phyloP scores from a whole-genome alignment of 2,888 invertebrate genomes.

The Scelioninae gen. 2 region DNA sequence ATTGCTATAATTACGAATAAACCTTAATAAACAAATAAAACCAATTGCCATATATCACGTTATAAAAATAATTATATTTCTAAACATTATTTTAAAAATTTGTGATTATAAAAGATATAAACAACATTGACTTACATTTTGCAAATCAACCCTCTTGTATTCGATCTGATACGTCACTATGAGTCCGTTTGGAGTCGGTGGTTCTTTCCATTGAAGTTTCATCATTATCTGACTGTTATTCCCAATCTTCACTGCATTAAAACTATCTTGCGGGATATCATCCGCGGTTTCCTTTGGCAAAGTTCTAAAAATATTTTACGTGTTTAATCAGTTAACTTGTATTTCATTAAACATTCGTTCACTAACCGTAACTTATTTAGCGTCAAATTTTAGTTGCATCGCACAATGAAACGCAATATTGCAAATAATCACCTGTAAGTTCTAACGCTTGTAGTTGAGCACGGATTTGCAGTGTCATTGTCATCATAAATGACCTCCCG shows the following conservation, averaged over 20 bases:
- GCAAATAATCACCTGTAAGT: conserved; percentile 69
- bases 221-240: conserved; percentile 78
- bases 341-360: too few relatives aligned
- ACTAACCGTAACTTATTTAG: too few relatives aligned
- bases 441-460: conserved; percentile 77
- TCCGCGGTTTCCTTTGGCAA: conserved; percentile 72
- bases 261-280: conserved; percentile 69
- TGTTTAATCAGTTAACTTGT: background rate
- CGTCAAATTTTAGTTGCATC: too few relatives aligned
- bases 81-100: too few relatives aligned
- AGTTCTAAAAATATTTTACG: conserved; percentile 74
- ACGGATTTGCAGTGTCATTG: conserved; percentile 75
- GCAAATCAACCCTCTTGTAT: conserved; percentile 82
- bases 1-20: too few relatives aligned
- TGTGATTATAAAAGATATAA: too few relatives aligned
- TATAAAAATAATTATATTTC: too few relatives aligned
- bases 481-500: conserved; percentile 78
- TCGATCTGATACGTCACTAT: conserved; percentile 90
- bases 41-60: too few relatives aligned
- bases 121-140: conserved; percentile 77
- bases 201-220: conserved; percentile 87
- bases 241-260: conserved; percentile 63
- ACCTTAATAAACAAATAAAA: too few relatives aligned
- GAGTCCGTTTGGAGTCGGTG: conserved; percentile 89
- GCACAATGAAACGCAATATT: too few relatives aligned